Evolutionary conservation across 1,140 invertebrate genomes (phyloP).

Genomic region (Fopius arisanus): DNA sequence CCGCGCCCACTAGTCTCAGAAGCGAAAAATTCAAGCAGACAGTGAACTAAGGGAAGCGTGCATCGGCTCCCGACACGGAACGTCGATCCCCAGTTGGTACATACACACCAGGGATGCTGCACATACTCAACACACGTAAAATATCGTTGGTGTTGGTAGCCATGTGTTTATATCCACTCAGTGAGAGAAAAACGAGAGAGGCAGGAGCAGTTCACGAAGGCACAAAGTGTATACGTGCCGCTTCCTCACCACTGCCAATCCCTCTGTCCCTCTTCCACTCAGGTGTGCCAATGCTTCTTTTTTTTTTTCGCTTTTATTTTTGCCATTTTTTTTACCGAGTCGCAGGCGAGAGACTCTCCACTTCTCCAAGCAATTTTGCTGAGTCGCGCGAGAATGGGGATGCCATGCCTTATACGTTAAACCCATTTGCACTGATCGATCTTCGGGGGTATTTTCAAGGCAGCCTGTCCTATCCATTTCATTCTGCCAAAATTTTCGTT

Average conservation of each 20-base stretch:
- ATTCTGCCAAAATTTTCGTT: neutral
- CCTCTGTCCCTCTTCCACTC: neutral
- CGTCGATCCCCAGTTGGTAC: neutral
- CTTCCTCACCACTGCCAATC: neutral
- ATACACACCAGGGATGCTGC: constrained; percentile 4
- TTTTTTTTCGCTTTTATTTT: too few relatives aligned
- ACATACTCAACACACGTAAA: neutral
- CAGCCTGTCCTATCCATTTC: neutral
- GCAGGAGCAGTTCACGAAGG: constrained; percentile 12
- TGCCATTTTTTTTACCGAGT: too few relatives aligned
- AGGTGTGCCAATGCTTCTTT: neutral
- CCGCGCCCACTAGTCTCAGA: constrained; percentile 49
- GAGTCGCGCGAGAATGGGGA: neutral
- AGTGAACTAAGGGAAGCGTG: constrained; percentile 12
- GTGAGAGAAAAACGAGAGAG: constrained; percentile 2
- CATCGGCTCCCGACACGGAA: constrained; percentile 13
- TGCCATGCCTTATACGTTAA: neutral
- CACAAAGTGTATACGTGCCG: constrained; percentile 12
- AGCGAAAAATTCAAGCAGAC: constrained; percentile 2
- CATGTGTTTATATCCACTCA: constrained; percentile 11
- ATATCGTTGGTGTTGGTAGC: neutral
- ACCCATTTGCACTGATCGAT: constrained; percentile 4
- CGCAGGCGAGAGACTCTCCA: neutral
- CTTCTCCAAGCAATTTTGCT: neutral
- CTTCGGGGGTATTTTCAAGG: constrained; percentile 15